phyloP scores from a whole-genome alignment of 2,113 vertebrate genomes.

The Neotoma lepida region DNA sequence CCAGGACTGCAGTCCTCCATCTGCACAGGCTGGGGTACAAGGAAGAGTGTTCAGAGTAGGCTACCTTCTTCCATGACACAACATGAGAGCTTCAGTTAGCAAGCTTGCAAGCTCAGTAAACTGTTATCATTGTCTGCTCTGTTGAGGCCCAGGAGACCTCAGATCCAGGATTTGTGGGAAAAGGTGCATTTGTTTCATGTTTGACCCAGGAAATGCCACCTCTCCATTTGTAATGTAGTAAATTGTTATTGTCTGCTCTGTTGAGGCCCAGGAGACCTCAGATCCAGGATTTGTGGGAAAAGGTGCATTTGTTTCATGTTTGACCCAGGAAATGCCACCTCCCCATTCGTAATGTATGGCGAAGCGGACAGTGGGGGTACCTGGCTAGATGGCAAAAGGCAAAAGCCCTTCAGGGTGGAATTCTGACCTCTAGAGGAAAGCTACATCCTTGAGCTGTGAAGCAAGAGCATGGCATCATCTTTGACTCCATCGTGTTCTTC shows the following conservation, averaged over 20 bases:
- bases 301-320: background rate
- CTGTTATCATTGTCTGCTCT: background rate
- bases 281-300: background rate
- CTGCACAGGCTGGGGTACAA: no score
- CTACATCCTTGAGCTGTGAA: background rate
- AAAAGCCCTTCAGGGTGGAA: no score
- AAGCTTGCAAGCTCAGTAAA: background rate
- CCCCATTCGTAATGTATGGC: background rate
- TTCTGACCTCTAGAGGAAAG: background rate
- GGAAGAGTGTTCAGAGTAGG: background rate
- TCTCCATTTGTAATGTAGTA: background rate
- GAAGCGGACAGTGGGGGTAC: background rate
- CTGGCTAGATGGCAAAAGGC: fast-evolving
- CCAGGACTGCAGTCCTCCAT: background rate
- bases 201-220: background rate
- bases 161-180: background rate
- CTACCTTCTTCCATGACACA: background rate
- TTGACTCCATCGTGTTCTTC: no score
- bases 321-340: background rate
- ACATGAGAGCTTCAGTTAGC: background rate
- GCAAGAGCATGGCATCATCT: background rate
- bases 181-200: background rate
- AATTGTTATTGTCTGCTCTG: background rate
- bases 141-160: background rate
- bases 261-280: background rate